These are phyloP conservation scores for Danio albolineatus DNA, from an alignment of 2,797 vertebrate genomes.

Conservation along the genomic window DNA sequence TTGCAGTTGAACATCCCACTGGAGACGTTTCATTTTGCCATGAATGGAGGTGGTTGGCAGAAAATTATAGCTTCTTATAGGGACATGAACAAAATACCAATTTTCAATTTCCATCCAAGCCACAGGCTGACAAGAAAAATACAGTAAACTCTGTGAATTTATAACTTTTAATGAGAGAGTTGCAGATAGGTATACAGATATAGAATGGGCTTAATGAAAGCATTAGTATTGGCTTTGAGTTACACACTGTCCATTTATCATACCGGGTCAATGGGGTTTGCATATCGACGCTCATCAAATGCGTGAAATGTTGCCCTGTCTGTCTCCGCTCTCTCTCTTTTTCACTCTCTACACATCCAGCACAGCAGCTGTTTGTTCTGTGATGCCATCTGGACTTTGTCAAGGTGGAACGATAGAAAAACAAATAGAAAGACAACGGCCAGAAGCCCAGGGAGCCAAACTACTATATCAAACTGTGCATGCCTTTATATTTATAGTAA, in stretches of 20 bases:
- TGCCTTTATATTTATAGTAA: conserved; percentile 12
- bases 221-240: conserved; percentile 17
- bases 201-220: conserved; percentile 1
- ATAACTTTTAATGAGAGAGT: conserved; percentile 58
- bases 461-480: conserved; percentile 35
- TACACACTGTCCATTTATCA: background rate
- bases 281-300: conserved; percentile 3
- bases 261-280: conserved; percentile 11
- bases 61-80: conserved; percentile 62
- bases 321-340: conserved; percentile 10
- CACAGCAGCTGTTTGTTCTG: conserved; percentile 42
- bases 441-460: conserved; percentile 16
- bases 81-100: conserved; percentile 52
- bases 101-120: conserved; percentile 54
- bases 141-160: conserved; percentile 57
- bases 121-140: conserved; percentile 53
- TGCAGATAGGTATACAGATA: conserved; percentile 23
- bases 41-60: conserved; percentile 53
- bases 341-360: background rate
- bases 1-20: conserved; percentile 42
- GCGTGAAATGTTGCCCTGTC: conserved; percentile 22
- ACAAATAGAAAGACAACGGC: conserved; percentile 2
- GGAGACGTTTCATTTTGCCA: conserved; percentile 56
- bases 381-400: conserved; percentile 47
- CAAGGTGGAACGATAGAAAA: conserved; percentile 36